A percentile compares a stretch with the other conserved stretches of the same genome.
Conservation (phyloP, 2,113 vertebrate species). For the Peromyscus californicus region DNA sequence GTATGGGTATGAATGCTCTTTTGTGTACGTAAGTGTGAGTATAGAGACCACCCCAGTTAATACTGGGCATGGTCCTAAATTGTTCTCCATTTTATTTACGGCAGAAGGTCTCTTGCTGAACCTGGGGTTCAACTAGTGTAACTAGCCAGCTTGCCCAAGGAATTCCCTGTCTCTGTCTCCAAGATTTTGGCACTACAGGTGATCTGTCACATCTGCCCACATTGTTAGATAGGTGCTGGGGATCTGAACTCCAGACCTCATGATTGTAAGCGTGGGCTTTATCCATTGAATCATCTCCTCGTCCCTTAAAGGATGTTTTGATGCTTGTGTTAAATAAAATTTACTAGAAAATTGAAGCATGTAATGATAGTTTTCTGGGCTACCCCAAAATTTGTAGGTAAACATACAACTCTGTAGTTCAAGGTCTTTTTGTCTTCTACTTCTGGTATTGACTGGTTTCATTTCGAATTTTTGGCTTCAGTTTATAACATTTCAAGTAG, state of each 20-base stretch:
- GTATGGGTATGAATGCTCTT: no score
- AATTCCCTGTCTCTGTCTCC: background rate
- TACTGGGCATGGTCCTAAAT: no score
- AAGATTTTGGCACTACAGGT: background rate
- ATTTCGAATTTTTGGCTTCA: conserved; percentile 54
- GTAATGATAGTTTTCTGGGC: conserved; percentile 22
- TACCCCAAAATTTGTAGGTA: conserved; percentile 22
- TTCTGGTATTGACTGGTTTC: background rate
- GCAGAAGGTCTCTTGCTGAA: background rate
- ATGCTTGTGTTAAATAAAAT: background rate
- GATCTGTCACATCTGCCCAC: background rate
- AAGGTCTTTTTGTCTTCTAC: background rate
- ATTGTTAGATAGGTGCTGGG: background rate
- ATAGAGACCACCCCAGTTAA: no score
- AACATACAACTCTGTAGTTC: background rate
- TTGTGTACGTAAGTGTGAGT: background rate
- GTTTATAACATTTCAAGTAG: conserved; percentile 43
- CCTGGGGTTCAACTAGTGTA: background rate
- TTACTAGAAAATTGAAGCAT: background rate
- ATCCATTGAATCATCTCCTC: background rate
- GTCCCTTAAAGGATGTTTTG: background rate
- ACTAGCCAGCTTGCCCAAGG: background rate
- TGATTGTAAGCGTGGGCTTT: background rate
- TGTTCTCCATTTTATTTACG: background rate
- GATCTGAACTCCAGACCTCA: background rate